Evolutionary conservation across 2,888 invertebrate species (phyloP), one percentile per base, ranked within the genome.

Genomic region (Dryococelus australis): DNA sequence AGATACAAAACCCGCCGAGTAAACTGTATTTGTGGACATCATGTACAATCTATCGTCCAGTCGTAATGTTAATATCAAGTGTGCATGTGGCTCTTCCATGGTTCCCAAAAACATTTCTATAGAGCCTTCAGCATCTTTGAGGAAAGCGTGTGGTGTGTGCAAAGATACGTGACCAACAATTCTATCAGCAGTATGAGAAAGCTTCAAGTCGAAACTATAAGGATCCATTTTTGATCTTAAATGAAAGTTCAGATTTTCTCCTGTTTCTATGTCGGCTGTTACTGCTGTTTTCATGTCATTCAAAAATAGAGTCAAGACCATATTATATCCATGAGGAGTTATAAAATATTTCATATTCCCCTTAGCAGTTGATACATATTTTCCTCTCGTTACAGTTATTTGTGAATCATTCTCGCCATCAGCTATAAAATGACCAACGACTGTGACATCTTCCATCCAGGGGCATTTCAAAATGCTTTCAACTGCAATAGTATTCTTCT

Each of bases 391-490:
- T 0, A 88, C 12, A 3, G 43, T 81, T 10, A 89, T 80, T 13
- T 47, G 43, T 20, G 88, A 24, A n/a, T 88, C 85, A 26, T 89
- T 88, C 9, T 80, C 86, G 8, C 81, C 43, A 43, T 86, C 79
- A 16, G 87, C 85, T 3, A 86, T 86, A 87, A 90, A 90, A 16
- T 87, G 84, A 13, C 89, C 90, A 79, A 83, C 84, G 26, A 89
- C 85, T 53, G 85, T 53, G 24, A 90, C 65, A 12, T 89, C 88
- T 16, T 88, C 81, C 85, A 89, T 89, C 90, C 90, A 90, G 8
- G 90, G 90, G 1, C 89, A 88, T 8, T 79, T 87, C 0, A 90
- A 79, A 13, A 84, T 84, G 0, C 88, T 88, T 89, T 88, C 89
- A 1, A 90, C 47, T 51, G 89, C 87, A 10, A 65, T n/a, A 16